A percentile compares a stretch with the other conserved stretches of the same genome.
phyloP scores from a whole-genome alignment of 2,888 invertebrate species.

The Orchesella flavescens region DNA sequence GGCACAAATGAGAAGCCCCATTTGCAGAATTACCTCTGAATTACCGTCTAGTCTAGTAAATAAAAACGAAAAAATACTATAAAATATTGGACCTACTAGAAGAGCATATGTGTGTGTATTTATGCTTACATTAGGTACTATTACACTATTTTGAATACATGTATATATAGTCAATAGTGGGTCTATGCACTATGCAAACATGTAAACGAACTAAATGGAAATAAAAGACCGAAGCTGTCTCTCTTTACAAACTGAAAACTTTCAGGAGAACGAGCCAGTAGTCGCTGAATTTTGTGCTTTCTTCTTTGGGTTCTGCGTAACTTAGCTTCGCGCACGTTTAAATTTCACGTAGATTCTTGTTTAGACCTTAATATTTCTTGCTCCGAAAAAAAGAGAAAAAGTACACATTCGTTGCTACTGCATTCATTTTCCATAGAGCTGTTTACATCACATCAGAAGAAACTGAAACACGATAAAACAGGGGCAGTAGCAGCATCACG shows the following conservation, averaged over 20 bases:
- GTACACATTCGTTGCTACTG: constrained; percentile 1
- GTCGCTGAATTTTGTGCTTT: background rate
- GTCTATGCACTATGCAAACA: background rate
- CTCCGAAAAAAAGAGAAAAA: background rate
- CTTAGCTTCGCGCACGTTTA: constrained; percentile 27
- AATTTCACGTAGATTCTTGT: constrained; percentile 41
- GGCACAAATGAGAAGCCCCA: constrained; percentile 55
- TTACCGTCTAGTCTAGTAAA: constrained; percentile 35
- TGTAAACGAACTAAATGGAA: background rate
- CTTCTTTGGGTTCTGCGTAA: no score
- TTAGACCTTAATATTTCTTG: constrained; percentile 35
- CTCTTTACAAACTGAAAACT: no score
- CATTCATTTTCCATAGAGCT: background rate
- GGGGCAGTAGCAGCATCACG: no score
- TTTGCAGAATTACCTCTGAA: constrained; percentile 56
- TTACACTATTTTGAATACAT: background rate
- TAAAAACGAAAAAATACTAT: background rate
- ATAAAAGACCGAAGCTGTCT: background rate
- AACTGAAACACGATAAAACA: no score
- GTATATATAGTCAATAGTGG: constrained; percentile 4
- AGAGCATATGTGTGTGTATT: background rate
- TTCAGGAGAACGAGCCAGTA: no score
- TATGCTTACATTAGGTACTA: no score
- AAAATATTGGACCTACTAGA: background rate
- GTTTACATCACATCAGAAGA: background rate